Conservation (phyloP, 2,797 vertebrate species). For the Mormyrops attenuatus region DNA sequence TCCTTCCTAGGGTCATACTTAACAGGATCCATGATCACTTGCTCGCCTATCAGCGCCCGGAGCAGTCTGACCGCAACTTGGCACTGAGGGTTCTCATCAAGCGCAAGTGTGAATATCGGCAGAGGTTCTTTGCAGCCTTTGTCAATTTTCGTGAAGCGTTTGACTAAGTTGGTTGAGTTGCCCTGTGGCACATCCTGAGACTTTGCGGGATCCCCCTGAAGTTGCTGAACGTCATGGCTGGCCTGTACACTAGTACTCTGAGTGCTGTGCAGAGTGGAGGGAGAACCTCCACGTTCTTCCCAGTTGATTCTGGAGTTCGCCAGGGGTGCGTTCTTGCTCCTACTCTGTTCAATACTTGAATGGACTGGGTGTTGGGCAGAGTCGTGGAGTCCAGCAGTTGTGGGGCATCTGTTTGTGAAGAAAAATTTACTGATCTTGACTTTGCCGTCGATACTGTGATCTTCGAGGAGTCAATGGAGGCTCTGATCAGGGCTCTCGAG, state of each 20-base stretch:
- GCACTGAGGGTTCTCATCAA: background rate
- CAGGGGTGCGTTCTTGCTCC: background rate
- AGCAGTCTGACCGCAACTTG: background rate
- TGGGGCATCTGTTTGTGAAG: background rate
- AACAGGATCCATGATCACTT: background rate
- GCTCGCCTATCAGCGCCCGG: background rate
- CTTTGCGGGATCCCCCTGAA: background rate
- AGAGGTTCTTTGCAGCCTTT: background rate
- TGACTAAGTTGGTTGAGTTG: background rate
- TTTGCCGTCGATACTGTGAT: background rate
- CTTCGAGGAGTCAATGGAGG: background rate
- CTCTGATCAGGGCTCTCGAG: background rate
- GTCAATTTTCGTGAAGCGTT: background rate
- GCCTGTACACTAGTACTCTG: background rate
- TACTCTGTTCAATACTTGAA: background rate
- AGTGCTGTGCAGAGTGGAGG: background rate
- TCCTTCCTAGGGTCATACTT: background rate
- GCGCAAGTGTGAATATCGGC: background rate
- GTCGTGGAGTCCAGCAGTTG: background rate
- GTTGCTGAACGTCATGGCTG: background rate
- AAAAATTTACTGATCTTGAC: background rate
- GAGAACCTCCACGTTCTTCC: background rate
- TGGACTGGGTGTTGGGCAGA: background rate
- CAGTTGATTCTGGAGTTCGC: background rate
- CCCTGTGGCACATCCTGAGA: background rate